Conservation (phyloP, 2,113 vertebrate species). For the Butastur rufipennis region DNA sequence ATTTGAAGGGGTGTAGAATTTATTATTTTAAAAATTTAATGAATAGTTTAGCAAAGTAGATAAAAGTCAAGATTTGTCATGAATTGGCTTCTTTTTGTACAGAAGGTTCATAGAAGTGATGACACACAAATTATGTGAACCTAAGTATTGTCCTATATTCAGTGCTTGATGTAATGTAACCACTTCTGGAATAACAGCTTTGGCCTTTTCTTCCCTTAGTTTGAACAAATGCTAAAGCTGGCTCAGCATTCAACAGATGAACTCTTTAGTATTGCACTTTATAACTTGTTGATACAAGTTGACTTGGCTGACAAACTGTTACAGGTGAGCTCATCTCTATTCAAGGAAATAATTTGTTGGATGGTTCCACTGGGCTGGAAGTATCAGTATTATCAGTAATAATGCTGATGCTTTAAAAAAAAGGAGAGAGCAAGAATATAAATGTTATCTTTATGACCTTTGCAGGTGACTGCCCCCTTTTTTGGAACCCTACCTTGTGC, state of each 20-base stretch:
- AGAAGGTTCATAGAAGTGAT: not conserved
- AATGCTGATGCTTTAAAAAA: not conserved
- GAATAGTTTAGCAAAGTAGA: not conserved
- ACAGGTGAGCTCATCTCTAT: constrained; percentile 76
- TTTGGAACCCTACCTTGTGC: constrained; percentile 91
- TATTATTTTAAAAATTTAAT: not conserved
- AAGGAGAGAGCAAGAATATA: not conserved
- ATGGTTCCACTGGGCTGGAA: not conserved
- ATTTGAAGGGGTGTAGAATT: not conserved
- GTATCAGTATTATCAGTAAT: too few species aligned
- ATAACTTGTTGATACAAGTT: constrained; percentile 95
- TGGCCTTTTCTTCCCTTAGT: constrained; percentile 72
- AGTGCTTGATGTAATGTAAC: not conserved
- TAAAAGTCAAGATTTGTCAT: not conserved
- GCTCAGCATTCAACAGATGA: constrained; percentile 94
- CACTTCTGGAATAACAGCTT: not conserved
- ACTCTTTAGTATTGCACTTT: constrained; percentile 95
- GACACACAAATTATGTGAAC: not conserved
- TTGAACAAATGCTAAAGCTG: constrained; percentile 92
- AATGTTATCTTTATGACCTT: not conserved
- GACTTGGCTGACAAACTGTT: constrained; percentile 93
- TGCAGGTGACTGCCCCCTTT: constrained; percentile 92
- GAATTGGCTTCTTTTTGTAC: not conserved
- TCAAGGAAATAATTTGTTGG: not conserved
- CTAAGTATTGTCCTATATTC: accelerated